Evolutionary conservation across 1,140 invertebrate genomes (phyloP).

Genomic region (Leptonema lineaticorne): DNA sequence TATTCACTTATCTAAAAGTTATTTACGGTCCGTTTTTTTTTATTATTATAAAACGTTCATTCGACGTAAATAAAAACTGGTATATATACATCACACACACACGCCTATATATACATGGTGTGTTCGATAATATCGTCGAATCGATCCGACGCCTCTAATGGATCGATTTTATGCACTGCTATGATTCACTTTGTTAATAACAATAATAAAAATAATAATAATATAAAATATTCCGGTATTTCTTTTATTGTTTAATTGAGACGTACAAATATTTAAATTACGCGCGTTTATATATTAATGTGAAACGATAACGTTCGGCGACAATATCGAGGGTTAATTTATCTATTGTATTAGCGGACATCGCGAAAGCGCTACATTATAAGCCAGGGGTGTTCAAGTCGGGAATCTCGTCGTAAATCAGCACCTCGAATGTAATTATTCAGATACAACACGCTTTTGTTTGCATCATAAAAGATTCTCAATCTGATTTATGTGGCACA

Average conservation of each 20-base stretch:
- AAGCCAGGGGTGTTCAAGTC: constrained; percentile 10
- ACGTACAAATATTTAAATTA: background rate
- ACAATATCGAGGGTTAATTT: constrained; percentile 17
- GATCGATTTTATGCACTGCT: constrained; percentile 5
- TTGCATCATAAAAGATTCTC: no score
- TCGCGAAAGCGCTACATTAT: background rate
- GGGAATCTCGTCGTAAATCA: background rate
- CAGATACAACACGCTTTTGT: no score
- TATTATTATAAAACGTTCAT: no score
- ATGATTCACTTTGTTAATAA: background rate
- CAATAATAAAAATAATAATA: background rate
- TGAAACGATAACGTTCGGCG: background rate
- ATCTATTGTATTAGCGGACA: constrained; percentile 21
- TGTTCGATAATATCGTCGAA: background rate
- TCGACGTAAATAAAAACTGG: no score
- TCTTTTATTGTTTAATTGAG: no score
- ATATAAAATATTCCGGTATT: no score
- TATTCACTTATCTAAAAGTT: background rate
- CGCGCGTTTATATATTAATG: background rate
- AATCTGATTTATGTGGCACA: no score
- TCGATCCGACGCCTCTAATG: constrained; percentile 8
- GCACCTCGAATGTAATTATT: no score
- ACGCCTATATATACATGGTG: no score
- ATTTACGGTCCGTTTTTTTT: constrained; percentile 3
- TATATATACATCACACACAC: background rate